Evolutionary conservation across 2,113 vertebrate genomes (phyloP).

Genomic region (Rhinopithecus roxellana): DNA sequence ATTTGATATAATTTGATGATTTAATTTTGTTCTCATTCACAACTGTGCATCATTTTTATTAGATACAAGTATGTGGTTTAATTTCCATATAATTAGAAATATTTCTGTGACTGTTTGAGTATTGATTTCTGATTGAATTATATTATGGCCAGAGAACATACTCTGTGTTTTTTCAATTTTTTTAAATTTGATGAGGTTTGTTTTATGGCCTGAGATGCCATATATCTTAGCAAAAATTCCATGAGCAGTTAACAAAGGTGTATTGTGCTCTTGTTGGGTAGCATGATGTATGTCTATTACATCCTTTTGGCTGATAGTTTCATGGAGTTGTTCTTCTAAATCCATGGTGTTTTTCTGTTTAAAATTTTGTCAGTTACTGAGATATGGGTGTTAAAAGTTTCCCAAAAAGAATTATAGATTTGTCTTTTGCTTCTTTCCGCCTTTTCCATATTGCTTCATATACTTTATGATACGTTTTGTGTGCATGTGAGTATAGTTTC

Average conservation of each 20-base stretch:
- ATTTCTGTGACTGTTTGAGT: not conserved
- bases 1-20: not conserved
- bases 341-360: not conserved
- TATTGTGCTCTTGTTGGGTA: not conserved
- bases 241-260: not conserved
- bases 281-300: not conserved
- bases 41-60: not conserved
- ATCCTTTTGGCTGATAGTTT: not conserved
- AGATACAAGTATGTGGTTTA: not conserved
- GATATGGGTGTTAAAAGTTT: not conserved
- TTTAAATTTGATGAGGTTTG: not conserved
- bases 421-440: not conserved
- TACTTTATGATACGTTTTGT: not conserved
- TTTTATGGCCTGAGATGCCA: not conserved
- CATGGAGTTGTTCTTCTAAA: not conserved
- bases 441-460: not conserved
- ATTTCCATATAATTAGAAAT: not conserved
- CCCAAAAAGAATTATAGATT: too few relatives aligned
- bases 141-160: not conserved
- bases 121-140: not conserved
- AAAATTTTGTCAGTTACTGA: not conserved
- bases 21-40: not conserved
- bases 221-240: not conserved
- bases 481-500: not conserved
- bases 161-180: not conserved